These are phyloP conservation scores for Hydra vulgaris DNA, from an alignment of 30 jellyfish, hydroid and myxozoan genomes.

Conservation along the genomic window DNA sequence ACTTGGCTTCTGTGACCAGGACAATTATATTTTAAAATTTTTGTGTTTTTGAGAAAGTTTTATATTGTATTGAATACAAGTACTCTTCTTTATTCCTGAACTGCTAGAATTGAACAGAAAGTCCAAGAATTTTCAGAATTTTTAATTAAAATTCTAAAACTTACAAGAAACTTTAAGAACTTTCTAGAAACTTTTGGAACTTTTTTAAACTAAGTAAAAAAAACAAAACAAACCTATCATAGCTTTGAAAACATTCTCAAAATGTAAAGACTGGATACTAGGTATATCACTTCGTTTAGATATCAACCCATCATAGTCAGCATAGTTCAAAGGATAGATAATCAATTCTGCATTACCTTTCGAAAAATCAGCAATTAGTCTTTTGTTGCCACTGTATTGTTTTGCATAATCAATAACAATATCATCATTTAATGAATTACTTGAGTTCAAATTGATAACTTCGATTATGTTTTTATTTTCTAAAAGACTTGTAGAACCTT, in stretches of 20 bases:
- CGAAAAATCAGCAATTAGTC: constrained; percentile 67
- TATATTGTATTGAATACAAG: too few species aligned
- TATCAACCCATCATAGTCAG: background rate
- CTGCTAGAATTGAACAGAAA: too few species aligned
- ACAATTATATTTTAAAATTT: too few species aligned
- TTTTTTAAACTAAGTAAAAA: too few species aligned
- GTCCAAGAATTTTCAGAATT: too few species aligned
- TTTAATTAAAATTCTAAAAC: too few species aligned
- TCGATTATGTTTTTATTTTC: background rate
- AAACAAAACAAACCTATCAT: background rate
- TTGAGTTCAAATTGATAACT: background rate
- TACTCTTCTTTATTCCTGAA: too few species aligned
- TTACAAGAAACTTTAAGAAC: too few species aligned
- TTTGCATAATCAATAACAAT: constrained; percentile 30
- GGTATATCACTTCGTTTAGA: constrained; percentile 12
- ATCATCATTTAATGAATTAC: constrained; percentile 13
- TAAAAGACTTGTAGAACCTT: too few species aligned
- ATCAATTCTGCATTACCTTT: constrained; percentile 50
- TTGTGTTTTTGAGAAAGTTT: too few species aligned
- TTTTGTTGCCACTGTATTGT: constrained; percentile 33
- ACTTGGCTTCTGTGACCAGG: too few species aligned
- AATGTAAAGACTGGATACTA: background rate
- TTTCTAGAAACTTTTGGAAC: too few species aligned
- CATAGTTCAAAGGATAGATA: constrained; percentile 25
- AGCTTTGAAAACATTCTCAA: background rate